Conservation (phyloP, 2,113 vertebrate genomes). For the Menidia beryllina region DNA sequence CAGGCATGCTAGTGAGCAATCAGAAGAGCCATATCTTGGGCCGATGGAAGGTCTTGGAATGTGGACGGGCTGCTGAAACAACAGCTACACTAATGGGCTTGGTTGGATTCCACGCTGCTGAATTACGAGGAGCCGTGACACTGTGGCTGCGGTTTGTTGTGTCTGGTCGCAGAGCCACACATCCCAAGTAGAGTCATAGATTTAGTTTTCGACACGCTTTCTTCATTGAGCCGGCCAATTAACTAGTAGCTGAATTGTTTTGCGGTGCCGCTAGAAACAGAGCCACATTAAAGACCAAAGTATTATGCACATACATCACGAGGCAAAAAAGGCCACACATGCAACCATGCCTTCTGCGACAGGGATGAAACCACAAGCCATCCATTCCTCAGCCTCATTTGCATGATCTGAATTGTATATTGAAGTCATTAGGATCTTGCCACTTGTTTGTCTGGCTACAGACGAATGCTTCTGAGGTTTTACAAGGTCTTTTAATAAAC, state of each 20-base stretch:
- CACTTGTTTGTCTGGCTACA: constrained; percentile 65
- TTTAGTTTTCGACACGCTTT: constrained; percentile 86
- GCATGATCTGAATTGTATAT: constrained; percentile 59
- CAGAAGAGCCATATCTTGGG: constrained; percentile 82
- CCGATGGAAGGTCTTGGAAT: constrained; percentile 71
- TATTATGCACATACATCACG: constrained; percentile 55
- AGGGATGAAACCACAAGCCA: constrained; percentile 58
- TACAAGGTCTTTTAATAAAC: constrained; percentile 50
- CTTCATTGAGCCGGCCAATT: constrained; percentile 85
- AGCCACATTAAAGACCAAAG: constrained; percentile 64
- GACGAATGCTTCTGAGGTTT: constrained; percentile 48
- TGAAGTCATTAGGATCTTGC: constrained; percentile 67
- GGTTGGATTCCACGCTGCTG: constrained; percentile 82
- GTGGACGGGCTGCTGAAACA: constrained; percentile 77
- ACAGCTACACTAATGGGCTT: constrained; percentile 72
- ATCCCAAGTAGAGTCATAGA: constrained; percentile 80
- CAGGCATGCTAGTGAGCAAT: constrained; percentile 75
- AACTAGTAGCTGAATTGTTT: constrained; percentile 79
- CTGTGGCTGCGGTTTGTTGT: constrained; percentile 89
- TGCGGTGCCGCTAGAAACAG: constrained; percentile 81
- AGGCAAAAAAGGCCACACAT: constrained; percentile 50
- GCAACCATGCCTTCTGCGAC: constrained; percentile 54
- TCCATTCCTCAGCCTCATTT: constrained; percentile 59
- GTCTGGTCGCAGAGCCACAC: constrained; percentile 87
- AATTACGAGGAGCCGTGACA: constrained; percentile 83